Base-by-base conservation (phyloP, 2,797 vertebrate genomes). In the Rallus crepitans region DNA sequence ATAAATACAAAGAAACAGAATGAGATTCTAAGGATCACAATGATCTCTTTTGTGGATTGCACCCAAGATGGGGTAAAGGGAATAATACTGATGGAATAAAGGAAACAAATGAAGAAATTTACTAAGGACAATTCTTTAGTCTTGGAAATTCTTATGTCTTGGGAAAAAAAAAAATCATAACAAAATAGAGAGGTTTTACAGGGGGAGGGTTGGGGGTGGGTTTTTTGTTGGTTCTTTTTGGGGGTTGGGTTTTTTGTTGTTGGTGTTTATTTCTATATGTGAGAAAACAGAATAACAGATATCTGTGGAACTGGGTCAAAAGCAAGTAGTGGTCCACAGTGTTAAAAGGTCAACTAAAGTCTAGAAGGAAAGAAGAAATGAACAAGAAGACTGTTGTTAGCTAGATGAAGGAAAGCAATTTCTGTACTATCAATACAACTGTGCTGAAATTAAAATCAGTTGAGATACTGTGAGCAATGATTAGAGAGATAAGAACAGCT, bases 391-490 rank as follows among this genome's bases (percentile, higher is more conserved):
- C 21, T 39, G 24, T 33, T 53, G 21, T 80, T 82, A 63, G 45
- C 42, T 71, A 66, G 48, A 55, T 50, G 70, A 96, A 95, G 69
- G 40, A 75, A 82, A 87, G 12, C 48, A 75, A 72, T 80, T 84
- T 90, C 60, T 77, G 25, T 72, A 35, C 70, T 60, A 37, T 87
- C 65, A n/a, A 52, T 55, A 70, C 33, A 87, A 71, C 17, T 70
- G 15, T 77, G 28, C n/a, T 73, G 47, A 72, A 91, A 89, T 87
- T 80, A 65, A 91, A 95, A 95, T 87, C 82, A 92, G 61, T 40
- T 73, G 75, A 75, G 40, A 89, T 68, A 66, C 75, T 87, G 47
- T 42, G 39, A 70, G 63, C 55, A 81, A 66, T 77, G 60, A 95
- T 87, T 70, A 70, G 66, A 64, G 59, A 84, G 53, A 56, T 4